phyloP scores from a whole-genome alignment of 2,888 invertebrate genomes.

The Mongoloraphidia duomilia region DNA sequence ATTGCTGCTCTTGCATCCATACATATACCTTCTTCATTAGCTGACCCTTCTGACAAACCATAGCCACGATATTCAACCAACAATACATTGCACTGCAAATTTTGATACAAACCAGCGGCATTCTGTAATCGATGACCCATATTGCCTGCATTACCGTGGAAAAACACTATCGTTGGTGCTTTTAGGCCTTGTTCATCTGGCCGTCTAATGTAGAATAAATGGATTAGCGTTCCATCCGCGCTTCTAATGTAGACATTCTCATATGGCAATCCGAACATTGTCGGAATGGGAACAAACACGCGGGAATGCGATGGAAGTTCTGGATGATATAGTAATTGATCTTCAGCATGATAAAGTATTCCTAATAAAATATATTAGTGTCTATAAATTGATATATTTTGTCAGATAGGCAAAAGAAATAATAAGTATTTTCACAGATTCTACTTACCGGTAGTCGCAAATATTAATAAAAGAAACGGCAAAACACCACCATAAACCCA shows the following conservation, averaged over 20 bases:
- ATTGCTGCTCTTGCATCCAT: slow-evolving; percentile 78
- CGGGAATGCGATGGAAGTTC: slow-evolving; percentile 80
- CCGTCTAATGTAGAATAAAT: slow-evolving; percentile 71
- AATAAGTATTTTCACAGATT: slow-evolving; percentile 11
- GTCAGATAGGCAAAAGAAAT: not conserved
- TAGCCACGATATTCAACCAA: slow-evolving; percentile 94
- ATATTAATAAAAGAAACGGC: slow-evolving; percentile 51
- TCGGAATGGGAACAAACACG: slow-evolving; percentile 75
- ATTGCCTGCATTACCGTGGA: slow-evolving; percentile 95
- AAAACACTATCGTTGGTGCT: slow-evolving; percentile 73
- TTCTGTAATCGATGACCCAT: slow-evolving; percentile 87
- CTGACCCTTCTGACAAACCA: slow-evolving; percentile 78
- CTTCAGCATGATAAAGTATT: slow-evolving; percentile 74
- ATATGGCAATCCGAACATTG: slow-evolving; percentile 71
- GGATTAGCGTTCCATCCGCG: slow-evolving; percentile 60
- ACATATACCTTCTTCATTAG: slow-evolving; percentile 76
- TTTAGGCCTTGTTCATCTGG: slow-evolving; percentile 47
- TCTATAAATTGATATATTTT: not conserved
- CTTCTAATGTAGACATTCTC: slow-evolving; percentile 68
- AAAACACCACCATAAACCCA: slow-evolving; percentile 70
- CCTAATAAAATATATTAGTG: slow-evolving; percentile 35
- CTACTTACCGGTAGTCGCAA: slow-evolving; percentile 55
- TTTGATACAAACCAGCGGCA: slow-evolving; percentile 70
- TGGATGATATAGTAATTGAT: slow-evolving; percentile 75
- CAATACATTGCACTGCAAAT: slow-evolving; percentile 71